These are phyloP conservation scores for Scytalopus superciliaris DNA, from an alignment of 2,113 vertebrate genomes.

Conservation along the genomic window DNA sequence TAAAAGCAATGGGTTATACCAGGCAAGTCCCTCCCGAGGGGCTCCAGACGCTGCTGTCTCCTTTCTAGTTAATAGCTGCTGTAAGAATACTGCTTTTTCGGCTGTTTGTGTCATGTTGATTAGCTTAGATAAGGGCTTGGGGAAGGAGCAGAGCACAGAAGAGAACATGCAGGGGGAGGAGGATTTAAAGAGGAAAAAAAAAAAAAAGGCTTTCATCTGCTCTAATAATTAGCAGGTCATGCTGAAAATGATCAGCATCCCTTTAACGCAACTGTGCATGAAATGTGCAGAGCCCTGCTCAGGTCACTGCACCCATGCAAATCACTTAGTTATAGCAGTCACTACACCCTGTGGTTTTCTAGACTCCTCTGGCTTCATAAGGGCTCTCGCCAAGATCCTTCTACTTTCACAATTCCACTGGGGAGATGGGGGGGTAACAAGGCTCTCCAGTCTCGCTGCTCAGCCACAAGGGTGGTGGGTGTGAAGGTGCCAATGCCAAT, in stretches of 20 bases:
- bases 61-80: conserved; percentile 7
- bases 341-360: neutral
- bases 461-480: rapidly evolving
- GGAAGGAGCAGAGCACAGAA: neutral
- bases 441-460: neutral
- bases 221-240: conserved; percentile 62
- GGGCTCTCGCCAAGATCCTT: neutral
- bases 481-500: neutral
- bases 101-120: conserved; percentile 25
- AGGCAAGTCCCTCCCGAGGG: neutral
- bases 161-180: neutral
- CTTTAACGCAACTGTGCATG: conserved; percentile 43
- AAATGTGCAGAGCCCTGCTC: conserved; percentile 33
- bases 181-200: neutral
- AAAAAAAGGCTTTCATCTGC: conserved; percentile 25
- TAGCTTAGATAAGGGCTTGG: conserved; percentile 23
- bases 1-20: neutral
- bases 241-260: conserved; percentile 50
- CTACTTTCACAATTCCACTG: neutral
- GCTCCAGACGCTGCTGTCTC: neutral
- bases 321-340: neutral
- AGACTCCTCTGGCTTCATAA: neutral
- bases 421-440: rapidly evolving
- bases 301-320: conserved; percentile 30
- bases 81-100: neutral